A percentile compares a stretch with the other conserved stretches of the same genome.
These are phyloP conservation scores for Physella acuta DNA, from an alignment of 1,140 invertebrate species.

Conservation along the genomic window DNA sequence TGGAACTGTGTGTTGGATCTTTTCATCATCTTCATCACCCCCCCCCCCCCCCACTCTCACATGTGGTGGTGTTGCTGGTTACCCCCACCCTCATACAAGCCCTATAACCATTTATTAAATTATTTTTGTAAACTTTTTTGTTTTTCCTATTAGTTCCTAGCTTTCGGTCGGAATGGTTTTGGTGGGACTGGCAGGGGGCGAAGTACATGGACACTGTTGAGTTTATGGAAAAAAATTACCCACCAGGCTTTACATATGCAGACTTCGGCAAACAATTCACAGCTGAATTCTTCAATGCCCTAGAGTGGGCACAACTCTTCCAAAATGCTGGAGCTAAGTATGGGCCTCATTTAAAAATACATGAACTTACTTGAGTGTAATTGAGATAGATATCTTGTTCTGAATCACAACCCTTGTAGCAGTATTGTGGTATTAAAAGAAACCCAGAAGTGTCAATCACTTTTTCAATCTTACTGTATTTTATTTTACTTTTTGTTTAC, in stretches of 20 bases:
- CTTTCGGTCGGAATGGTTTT: slow-evolving; percentile 44
- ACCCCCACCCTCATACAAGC: too few species aligned
- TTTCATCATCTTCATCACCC: too few species aligned
- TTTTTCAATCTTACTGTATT: too few species aligned
- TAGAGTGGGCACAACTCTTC: slow-evolving; percentile 40
- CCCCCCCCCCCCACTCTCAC: too few species aligned
- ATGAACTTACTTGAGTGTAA: too few species aligned
- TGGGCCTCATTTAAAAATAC: too few species aligned
- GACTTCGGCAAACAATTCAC: slow-evolving; percentile 45
- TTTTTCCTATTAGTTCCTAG: slow-evolving; percentile 56
- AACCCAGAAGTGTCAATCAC: too few species aligned
- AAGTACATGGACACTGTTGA: slow-evolving; percentile 27
- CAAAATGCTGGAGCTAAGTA: slow-evolving; percentile 42
- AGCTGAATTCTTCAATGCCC: slow-evolving; percentile 42
- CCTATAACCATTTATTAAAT: slow-evolving; percentile 37
- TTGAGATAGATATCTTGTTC: too few species aligned
- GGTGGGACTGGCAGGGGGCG: slow-evolving; percentile 46
- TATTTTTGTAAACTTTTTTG: slow-evolving; percentile 58
- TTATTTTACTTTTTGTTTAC: neutral
- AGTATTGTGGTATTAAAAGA: too few species aligned
- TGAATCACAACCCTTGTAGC: too few species aligned
- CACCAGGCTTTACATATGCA: slow-evolving; percentile 47
- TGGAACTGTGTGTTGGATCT: too few species aligned
- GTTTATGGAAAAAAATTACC: slow-evolving; percentile 52
- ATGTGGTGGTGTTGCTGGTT: too few species aligned